Evolutionary conservation across 2,113 vertebrate genomes (phyloP).

Genomic region (Penelope pileata): DNA sequence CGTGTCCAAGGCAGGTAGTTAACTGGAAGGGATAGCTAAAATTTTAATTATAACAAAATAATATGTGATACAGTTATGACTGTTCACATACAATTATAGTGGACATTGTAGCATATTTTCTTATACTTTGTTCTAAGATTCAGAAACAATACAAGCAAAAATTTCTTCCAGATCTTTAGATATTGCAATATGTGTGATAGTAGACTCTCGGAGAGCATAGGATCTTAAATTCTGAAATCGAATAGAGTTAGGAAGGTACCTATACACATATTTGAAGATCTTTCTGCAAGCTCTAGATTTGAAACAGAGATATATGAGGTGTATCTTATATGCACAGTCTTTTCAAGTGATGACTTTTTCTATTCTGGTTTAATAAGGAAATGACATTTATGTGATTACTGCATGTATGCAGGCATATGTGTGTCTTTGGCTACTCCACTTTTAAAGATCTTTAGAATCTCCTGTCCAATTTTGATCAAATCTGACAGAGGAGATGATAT

Average conservation of each 20-base stretch:
- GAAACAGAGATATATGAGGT: background rate
- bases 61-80: background rate
- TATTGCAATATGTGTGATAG: background rate
- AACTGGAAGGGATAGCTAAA: background rate
- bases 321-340: background rate
- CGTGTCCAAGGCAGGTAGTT: background rate
- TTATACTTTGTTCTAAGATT: background rate
- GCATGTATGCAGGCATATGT: background rate
- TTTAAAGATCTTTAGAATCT: conserved; percentile 28
- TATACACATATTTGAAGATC: background rate
- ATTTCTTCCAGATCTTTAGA: background rate
- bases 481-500: conserved; percentile 24
- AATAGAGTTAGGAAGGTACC: background rate
- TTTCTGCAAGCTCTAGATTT: background rate
- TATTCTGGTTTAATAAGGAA: conserved; percentile 34
- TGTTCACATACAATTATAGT: background rate
- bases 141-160: background rate
- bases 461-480: conserved; percentile 36
- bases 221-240: background rate
- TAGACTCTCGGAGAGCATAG: background rate
- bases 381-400: conserved; percentile 34
- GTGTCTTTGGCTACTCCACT: background rate
- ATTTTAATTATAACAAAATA: background rate
- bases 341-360: conserved; percentile 10
- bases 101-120: background rate